Evolutionary conservation across 2,113 vertebrate genomes (phyloP).

Genomic region (Tachuris rubrigastra): DNA sequence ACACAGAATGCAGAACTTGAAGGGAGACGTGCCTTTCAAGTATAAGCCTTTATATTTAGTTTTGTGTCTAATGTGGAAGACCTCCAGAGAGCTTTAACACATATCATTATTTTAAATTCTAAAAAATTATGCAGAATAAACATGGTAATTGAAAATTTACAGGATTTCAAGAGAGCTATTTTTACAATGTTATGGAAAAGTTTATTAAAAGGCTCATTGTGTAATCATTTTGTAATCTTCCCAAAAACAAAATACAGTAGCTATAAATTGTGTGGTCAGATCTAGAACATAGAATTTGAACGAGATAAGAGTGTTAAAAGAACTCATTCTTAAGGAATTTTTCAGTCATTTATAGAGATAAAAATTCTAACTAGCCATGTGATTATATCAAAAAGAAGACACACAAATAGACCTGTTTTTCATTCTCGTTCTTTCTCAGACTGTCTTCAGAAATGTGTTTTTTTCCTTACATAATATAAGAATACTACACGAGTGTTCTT

Average conservation of each 20-base stretch:
- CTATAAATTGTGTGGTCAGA: not conserved
- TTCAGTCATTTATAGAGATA: slow-evolving; percentile 7
- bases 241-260: not conserved
- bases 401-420: slow-evolving; percentile 17
- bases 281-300: not conserved
- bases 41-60: slow-evolving; percentile 7
- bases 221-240: not conserved
- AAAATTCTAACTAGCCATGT: not conserved
- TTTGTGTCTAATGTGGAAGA: not conserved
- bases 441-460: not conserved
- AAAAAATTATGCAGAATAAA: not conserved
- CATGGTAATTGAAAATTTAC: not conserved
- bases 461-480: not conserved
- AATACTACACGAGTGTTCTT: not conserved
- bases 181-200: not conserved
- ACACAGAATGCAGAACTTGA: not conserved
- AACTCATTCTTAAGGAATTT: not conserved
- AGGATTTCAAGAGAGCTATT: not conserved
- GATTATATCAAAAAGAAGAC: not conserved
- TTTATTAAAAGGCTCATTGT: not conserved
- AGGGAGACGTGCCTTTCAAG: not conserved
- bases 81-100: not conserved
- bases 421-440: not conserved
- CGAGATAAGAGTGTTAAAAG: not conserved
- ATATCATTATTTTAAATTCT: not conserved